Evolutionary conservation across 2,888 invertebrate species (phyloP).

Genomic region (Mystacides longicornis): DNA sequence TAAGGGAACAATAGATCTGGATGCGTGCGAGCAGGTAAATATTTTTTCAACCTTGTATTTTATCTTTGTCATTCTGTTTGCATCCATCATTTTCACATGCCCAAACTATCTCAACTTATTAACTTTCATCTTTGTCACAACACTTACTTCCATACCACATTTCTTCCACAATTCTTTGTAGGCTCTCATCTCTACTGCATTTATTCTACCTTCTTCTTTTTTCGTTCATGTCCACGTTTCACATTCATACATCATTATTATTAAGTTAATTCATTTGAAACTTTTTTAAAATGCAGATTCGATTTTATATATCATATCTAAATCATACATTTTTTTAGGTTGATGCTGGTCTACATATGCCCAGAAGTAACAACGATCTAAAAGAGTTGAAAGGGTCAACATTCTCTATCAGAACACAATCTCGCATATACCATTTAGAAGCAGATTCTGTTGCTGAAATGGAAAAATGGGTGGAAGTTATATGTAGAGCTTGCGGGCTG

Average conservation of each 20-base stretch:
- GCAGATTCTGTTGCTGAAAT: constrained; percentile 88
- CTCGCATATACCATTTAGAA: constrained; percentile 85
- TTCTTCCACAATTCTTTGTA: too few relatives aligned
- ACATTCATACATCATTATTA: too few relatives aligned
- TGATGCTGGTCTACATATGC: constrained; percentile 79
- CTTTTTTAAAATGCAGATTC: too few relatives aligned
- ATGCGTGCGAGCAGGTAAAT: constrained; percentile 88
- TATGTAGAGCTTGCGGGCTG: constrained; percentile 86
- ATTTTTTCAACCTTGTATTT: neutral
- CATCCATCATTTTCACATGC: too few relatives aligned
- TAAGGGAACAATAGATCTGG: constrained; percentile 87
- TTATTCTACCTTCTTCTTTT: too few relatives aligned
- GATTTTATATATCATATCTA: neutral
- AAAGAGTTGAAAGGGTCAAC: constrained; percentile 50
- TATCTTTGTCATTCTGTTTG: too few relatives aligned
- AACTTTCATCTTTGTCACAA: too few relatives aligned
- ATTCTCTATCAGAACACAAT: constrained; percentile 84
- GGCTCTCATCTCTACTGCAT: too few relatives aligned
- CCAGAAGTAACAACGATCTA: constrained; percentile 71
- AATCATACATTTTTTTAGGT: constrained; percentile 45
- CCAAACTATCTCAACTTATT: too few relatives aligned
- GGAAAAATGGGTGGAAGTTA: constrained; percentile 91
- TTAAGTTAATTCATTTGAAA: too few relatives aligned
- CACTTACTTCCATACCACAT: too few relatives aligned
- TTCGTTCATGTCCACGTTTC: too few relatives aligned